Base-by-base conservation (phyloP, 2,797 vertebrate genomes). In the Diceros bicornis region DNA sequence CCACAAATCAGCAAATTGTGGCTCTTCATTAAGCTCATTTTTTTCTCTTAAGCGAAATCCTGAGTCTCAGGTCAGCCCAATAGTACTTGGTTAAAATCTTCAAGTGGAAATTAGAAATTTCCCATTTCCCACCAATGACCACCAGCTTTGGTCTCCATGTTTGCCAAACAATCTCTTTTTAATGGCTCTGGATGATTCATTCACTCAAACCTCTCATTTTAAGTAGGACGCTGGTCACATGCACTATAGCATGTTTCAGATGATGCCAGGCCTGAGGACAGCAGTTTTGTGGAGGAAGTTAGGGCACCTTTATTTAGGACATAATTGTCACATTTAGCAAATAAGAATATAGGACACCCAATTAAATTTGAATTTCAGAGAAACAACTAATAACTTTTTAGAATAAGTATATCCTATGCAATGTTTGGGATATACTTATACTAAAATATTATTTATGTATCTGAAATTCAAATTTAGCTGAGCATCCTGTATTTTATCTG, bases 321-420 rank as follows among this genome's bases (percentile, higher is more conserved):
- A 44, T 3, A 50, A 11, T 96, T 37, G 4, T 16, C 50, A 83
- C 37, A 12, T 71, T 92, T 93, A 72, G 50, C 66, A 37, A 81
- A 96, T 57, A 91, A 61, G 72, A 96, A 78, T 34, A 81, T 13
- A 41, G 41, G 20, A 62, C 1, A 41, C 44, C 12, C 41, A 92
- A 75, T 75, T 81, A 93, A 62, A 29, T 83, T 52, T 61, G 37
- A 79, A 83, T 95, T 94, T 83, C 88, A 83, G n/a, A 52, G 83
- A 83, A 93, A 75, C 1, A 37, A 66, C 6, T 18, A 52, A 32
- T 71, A 66, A 32, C 16, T 86, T 71, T 85, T 82, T 85, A 69
- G 17, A 74, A 13, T 84, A 86, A 78, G 10, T 78, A n/a, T 79
- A 64, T 25, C 17, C 12, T 57, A 68, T 52, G 25, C 29, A 55